Evolutionary conservation across 2,113 vertebrate species (phyloP), one percentile per base, ranked within the genome.

Genomic region (Poicephalus gulielmi): DNA sequence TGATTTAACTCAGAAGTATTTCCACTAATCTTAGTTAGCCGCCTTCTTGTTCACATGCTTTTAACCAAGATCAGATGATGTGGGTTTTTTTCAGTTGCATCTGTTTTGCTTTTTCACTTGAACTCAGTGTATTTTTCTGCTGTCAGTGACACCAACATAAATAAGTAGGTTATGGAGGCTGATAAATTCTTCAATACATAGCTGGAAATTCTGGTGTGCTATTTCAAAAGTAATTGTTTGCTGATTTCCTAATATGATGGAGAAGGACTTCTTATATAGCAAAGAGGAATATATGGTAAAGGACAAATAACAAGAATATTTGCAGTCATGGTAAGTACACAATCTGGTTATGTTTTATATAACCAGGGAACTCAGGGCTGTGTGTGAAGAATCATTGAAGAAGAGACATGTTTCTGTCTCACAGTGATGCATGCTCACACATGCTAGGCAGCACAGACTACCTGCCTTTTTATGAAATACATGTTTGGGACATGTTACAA

Each of bases 371-470:
- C 44, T 60, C 55, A 22, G 35, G 73, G 50, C 9, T 43, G 4
- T 57, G 53, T 67, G 43, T 67, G 52, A 64, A 78, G 50, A 27
- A 24, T 60, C 68, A 47, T 68, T 23, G 49, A 68, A 43, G 43
- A 63, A 11, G 55, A 57, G 39, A 33, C 9, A 2, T 6, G 4
- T 67, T 84, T 60, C 37, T 87, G 7, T 59, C n/a, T 75, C 24
- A 13, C 0, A 0, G 27, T 81, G 28, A 15, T 44, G 25, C 3
- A 1, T 86, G 23, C 62, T 91, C 3, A 11, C 39, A 27, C 23
- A 6, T 46, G 28, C 60, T 41, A 37, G 17, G 24, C 43, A 64
- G 64, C 55, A 16, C 9, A 28, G 23, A 41, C n/a, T 66, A 41
- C 53, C 39, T 55, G 67, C 43, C 66, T 39, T 63, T 52, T 83